A percentile compares a stretch with the other conserved stretches of the same genome.
Conservation (phyloP, 1,140 invertebrate genomes). For the Littorina saxatilis region DNA sequence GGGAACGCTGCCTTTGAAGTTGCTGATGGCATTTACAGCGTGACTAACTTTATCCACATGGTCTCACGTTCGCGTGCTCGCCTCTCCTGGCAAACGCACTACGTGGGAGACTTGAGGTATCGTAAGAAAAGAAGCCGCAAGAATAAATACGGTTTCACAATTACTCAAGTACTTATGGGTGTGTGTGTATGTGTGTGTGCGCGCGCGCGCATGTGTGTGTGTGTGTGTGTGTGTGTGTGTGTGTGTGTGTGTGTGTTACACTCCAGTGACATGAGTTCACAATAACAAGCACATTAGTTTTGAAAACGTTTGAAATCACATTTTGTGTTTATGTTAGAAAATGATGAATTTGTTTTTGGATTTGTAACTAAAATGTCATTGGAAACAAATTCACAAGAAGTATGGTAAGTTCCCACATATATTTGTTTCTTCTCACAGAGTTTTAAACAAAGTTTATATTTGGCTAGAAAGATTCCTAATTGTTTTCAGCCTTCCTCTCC, state of each 20-base stretch:
- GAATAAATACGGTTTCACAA: not conserved
- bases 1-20: slow-evolving; percentile 78
- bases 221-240: not conserved
- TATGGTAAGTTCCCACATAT: not conserved
- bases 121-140: not conserved
- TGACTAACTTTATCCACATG: slow-evolving; percentile 76
- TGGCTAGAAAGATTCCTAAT: too few relatives aligned
- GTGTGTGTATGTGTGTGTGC: not conserved
- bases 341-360: not conserved
- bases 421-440: too few relatives aligned
- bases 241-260: not conserved
- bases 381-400: not conserved
- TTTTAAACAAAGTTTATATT: too few relatives aligned
- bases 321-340: not conserved
- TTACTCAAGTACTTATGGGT: too few relatives aligned
- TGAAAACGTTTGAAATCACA: not conserved
- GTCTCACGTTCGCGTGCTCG: slow-evolving; percentile 74
- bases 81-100: slow-evolving; percentile 77
- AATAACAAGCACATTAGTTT: too few relatives aligned
- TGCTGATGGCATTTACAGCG: slow-evolving; percentile 75
- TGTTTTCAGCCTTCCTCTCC: too few relatives aligned
- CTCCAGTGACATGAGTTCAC: not conserved
- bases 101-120: slow-evolving; percentile 77
- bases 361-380: not conserved
- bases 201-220: not conserved